Percentiles rank a stretch among this genome's conserved stretches.
phyloP scores from a whole-genome alignment of 2,797 vertebrate species.

The Sebastes trivittatus region DNA sequence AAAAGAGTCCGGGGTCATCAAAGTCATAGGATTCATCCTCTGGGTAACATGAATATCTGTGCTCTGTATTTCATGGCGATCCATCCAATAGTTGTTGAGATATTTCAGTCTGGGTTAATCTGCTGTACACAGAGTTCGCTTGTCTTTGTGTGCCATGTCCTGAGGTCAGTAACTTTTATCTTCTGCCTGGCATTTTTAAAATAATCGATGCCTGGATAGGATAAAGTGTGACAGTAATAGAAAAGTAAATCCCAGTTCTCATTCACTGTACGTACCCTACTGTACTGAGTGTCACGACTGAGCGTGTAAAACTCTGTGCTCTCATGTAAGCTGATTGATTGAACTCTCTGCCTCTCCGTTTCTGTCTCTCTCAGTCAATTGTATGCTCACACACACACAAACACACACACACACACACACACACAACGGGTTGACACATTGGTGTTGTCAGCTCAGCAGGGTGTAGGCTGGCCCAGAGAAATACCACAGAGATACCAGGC shows the following conservation, averaged over 20 bases:
- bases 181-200: constrained; percentile 4
- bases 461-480: constrained; percentile 34
- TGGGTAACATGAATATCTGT: rapidly evolving
- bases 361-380: constrained; percentile 28
- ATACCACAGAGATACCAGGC: constrained; percentile 20
- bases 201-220: neutral
- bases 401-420: constrained; percentile 4
- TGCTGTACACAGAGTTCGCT: constrained; percentile 11
- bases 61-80: neutral
- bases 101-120: neutral
- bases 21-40: neutral
- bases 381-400: constrained; percentile 2
- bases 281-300: neutral
- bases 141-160: constrained; percentile 25
- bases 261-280: neutral
- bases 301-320: neutral
- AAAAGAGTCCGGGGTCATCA: neutral
- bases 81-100: neutral
- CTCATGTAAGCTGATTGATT: constrained; percentile 31
- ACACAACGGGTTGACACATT: constrained; percentile 30
- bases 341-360: constrained; percentile 4
- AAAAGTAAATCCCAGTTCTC: neutral
- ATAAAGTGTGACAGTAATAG: neutral
- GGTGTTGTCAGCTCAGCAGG: constrained; percentile 58
- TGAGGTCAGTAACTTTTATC: constrained; percentile 26